A percentile compares a stretch with the other conserved stretches of the same genome.
Evolutionary conservation across 2,888 invertebrate species (phyloP).

Genomic region (Blastobasis adustella): DNA sequence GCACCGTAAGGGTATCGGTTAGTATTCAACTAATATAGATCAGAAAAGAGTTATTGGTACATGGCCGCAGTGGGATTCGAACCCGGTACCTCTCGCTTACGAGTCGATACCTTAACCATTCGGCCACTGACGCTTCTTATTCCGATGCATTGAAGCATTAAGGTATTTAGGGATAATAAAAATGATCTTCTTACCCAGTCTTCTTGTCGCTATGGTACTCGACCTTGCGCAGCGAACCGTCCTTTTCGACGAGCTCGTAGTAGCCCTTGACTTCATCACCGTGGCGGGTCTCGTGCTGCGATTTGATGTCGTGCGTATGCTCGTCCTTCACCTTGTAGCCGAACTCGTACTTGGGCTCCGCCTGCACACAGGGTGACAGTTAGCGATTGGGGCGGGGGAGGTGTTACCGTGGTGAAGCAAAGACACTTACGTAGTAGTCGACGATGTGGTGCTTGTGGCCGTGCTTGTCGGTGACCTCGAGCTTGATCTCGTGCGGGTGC

Average conservation of each 20-base stretch:
- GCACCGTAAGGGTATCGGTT: too few species aligned
- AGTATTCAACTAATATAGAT: too few species aligned
- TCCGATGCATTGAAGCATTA: too few species aligned
- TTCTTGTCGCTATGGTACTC: constrained; percentile 72
- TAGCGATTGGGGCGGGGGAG: too few species aligned
- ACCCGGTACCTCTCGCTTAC: too few species aligned
- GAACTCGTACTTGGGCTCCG: constrained; percentile 76
- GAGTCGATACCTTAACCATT: too few species aligned
- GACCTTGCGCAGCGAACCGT: constrained; percentile 69
- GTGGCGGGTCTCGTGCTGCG: constrained; percentile 73
- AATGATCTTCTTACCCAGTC: constrained; percentile 19
- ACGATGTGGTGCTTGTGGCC: constrained; percentile 18
- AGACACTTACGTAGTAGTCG: constrained; percentile 38
- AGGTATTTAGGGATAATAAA: too few species aligned
- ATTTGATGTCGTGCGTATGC: constrained; percentile 76
- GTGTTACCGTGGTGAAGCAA: too few species aligned
- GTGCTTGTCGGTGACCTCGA: constrained; percentile 23
- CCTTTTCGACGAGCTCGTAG: constrained; percentile 60
- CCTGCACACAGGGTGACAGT: constrained; percentile 28
- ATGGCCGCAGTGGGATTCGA: too few species aligned
- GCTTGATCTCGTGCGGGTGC: constrained; percentile 1
- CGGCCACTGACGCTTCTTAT: too few species aligned
- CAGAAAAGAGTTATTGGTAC: too few species aligned
- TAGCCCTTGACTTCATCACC: constrained; percentile 77
- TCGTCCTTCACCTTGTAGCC: constrained; percentile 74